phyloP scores from a whole-genome alignment of 2,113 vertebrate genomes.

The Phylloscopus whistleri region DNA sequence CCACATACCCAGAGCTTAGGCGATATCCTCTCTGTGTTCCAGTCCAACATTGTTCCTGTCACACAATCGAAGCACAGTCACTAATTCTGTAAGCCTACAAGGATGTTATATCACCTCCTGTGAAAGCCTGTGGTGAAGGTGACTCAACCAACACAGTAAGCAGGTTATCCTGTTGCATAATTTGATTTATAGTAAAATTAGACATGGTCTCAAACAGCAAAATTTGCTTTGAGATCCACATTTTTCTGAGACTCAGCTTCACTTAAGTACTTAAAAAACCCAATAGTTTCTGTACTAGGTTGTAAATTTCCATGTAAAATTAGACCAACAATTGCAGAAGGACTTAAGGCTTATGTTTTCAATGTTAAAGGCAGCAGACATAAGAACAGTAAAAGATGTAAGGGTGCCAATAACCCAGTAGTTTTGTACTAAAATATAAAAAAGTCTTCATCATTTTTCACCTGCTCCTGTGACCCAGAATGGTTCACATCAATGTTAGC shows the following conservation, averaged over 20 bases:
- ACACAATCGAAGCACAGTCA: neutral
- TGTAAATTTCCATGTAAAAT: neutral
- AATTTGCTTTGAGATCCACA: neutral
- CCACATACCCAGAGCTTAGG: neutral
- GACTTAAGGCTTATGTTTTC: neutral
- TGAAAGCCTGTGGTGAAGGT: neutral
- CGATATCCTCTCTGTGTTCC: neutral
- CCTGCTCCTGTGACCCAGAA: neutral
- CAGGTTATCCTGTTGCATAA: constrained; percentile 8
- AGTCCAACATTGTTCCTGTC: neutral
- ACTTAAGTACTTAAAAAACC: neutral
- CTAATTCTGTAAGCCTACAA: neutral
- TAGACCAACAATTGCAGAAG: neutral
- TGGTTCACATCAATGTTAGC: neutral
- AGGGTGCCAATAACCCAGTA: neutral
- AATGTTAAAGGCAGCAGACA: neutral
- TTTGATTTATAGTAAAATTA: neutral
- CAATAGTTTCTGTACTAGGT: neutral
- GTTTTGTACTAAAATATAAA: neutral
- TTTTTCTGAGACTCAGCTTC: neutral
- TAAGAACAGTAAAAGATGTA: neutral
- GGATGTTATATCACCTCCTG: constrained; percentile 9
- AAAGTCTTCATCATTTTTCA: neutral
- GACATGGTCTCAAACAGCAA: neutral
- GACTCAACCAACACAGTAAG: neutral